phyloP scores from a whole-genome alignment of 2,797 vertebrate species.

The Micrastur ruficollis region DNA sequence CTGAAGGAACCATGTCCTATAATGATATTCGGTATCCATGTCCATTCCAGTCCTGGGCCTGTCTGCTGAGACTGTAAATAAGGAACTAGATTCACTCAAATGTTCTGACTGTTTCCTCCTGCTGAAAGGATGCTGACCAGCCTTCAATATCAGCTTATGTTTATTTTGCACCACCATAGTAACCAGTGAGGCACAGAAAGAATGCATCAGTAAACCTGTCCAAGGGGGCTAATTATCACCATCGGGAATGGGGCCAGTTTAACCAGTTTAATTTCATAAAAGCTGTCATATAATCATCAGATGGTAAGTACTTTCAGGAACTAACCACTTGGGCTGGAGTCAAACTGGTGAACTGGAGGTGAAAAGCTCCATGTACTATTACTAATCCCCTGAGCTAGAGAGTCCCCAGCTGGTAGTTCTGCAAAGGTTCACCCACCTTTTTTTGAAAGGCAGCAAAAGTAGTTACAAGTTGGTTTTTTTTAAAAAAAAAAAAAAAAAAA shows the following conservation, averaged over 20 bases:
- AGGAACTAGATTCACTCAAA: background rate
- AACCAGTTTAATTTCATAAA: background rate
- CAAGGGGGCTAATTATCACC: background rate
- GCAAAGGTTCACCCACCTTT: conserved; percentile 17
- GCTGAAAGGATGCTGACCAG: background rate
- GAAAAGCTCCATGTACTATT: conserved; percentile 25
- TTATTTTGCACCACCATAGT: background rate
- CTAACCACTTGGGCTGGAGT: background rate
- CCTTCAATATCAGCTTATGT: background rate
- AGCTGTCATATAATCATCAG: background rate
- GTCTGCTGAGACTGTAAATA: background rate
- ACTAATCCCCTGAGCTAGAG: conserved; percentile 53
- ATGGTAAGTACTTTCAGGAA: background rate
- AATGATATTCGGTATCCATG: background rate
- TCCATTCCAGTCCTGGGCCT: background rate
- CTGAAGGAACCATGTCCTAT: background rate
- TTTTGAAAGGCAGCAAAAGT: conserved; percentile 62
- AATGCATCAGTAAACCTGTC: background rate
- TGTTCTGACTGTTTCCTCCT: background rate
- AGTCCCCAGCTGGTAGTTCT: conserved; percentile 35
- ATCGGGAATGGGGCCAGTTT: background rate
- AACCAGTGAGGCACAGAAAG: background rate
- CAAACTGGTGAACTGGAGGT: conserved; percentile 7
- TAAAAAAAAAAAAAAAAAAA: background rate
- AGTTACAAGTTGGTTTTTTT: background rate